Percentiles rank a stretch among this genome's conserved stretches.
Conservation (phyloP, 2,888 invertebrate genomes). For the Gastracanthus pulcherrimus region DNA sequence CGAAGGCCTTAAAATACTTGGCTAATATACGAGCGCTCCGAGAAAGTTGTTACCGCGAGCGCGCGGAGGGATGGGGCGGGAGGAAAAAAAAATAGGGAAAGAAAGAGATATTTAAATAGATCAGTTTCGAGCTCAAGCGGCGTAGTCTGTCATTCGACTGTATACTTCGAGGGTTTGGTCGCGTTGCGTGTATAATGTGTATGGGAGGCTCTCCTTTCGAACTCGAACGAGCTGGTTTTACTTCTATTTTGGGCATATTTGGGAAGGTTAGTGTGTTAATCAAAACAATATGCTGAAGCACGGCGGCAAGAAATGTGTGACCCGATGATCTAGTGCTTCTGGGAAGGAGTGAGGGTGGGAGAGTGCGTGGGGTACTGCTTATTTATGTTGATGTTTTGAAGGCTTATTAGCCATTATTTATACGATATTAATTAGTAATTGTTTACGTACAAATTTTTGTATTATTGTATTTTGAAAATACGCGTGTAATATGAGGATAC, state of each 20-base stretch:
- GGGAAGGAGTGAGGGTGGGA: slow-evolving; percentile 4
- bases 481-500: too few species aligned
- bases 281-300: slow-evolving; percentile 45
- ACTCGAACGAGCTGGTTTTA: slow-evolving; percentile 17
- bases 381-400: slow-evolving; percentile 17
- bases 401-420: neutral
- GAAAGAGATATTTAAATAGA: slow-evolving; percentile 60
- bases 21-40: slow-evolving; percentile 65
- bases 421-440: too few species aligned
- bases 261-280: slow-evolving; percentile 51
- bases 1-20: slow-evolving; percentile 64
- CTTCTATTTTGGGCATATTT: slow-evolving; percentile 55
- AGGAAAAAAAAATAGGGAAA: slow-evolving; percentile 36
- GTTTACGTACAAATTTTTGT: too few species aligned
- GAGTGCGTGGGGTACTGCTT: neutral
- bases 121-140: slow-evolving; percentile 50
- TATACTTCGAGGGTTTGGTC: neutral
- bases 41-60: slow-evolving; percentile 63
- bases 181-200: neutral
- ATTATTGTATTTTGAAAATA: too few species aligned
- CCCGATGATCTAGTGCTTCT: slow-evolving; percentile 43
- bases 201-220: neutral
- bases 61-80: slow-evolving; percentile 50
- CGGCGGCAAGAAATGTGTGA: neutral
- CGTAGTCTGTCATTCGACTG: slow-evolving; percentile 35